Conservation (phyloP, 2,888 invertebrate genomes). For the Sphaerophoria rueppellii region DNA sequence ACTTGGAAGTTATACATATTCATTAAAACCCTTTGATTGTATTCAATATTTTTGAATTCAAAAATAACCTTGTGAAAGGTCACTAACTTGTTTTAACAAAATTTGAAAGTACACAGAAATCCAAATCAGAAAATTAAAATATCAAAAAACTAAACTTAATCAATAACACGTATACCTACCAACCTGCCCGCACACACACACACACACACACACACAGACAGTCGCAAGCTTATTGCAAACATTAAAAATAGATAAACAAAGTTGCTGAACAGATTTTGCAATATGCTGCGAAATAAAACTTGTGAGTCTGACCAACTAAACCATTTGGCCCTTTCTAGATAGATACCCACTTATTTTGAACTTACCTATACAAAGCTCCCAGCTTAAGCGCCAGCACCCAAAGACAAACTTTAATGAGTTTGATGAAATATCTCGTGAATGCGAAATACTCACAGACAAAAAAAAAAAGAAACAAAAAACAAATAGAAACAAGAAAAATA, state of each 20-base stretch:
- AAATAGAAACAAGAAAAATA: background rate
- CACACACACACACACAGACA: background rate
- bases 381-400: conserved; percentile 28
- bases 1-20: too few species aligned
- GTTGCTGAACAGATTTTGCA: conserved; percentile 45
- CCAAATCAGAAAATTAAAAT: background rate
- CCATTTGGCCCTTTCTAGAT: conserved; percentile 7
- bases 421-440: conserved; percentile 30
- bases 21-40: too few species aligned
- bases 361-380: background rate
- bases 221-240: background rate
- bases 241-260: conserved; percentile 23
- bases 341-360: background rate
- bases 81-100: conserved; percentile 50
- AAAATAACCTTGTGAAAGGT: conserved; percentile 63
- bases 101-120: conserved; percentile 59
- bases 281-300: conserved; percentile 23
- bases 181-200: background rate
- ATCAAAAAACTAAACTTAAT: conserved; percentile 42
- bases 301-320: background rate
- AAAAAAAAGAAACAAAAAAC: background rate
- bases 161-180: background rate
- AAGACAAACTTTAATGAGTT: conserved; percentile 33
- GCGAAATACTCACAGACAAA: background rate
- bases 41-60: background rate